Evolutionary conservation across 1,140 invertebrate genomes (phyloP).

Genomic region (Drosophila setifemur): DNA sequence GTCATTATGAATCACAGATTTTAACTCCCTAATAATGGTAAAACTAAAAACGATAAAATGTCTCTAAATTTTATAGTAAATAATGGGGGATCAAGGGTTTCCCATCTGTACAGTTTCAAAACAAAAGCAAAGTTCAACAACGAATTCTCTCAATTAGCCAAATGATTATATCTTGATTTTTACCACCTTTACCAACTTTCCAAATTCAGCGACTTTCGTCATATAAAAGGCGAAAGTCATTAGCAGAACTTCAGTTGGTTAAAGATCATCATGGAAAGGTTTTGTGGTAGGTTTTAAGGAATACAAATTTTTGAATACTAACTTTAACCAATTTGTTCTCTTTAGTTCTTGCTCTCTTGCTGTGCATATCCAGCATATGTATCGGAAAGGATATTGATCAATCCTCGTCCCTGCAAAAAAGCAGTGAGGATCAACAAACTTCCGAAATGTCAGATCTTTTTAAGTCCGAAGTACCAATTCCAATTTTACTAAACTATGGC

Average conservation of each 20-base stretch:
- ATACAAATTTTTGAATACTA: not conserved
- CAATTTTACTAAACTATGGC: not conserved
- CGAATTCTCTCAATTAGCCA: slow-evolving; percentile 1
- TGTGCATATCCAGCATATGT: not conserved
- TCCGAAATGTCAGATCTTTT: not conserved
- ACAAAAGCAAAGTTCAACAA: not conserved
- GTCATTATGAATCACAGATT: too few relatives aligned
- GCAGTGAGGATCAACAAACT: too few relatives aligned
- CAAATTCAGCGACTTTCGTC: not conserved
- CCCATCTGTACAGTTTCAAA: too few relatives aligned
- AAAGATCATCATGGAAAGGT: not conserved
- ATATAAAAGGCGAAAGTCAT: slow-evolving; percentile 1
- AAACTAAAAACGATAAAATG: too few relatives aligned
- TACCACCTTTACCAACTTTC: slow-evolving; percentile 9
- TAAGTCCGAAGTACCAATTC: not conserved
- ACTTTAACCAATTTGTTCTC: not conserved
- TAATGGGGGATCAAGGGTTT: too few relatives aligned
- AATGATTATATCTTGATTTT: not conserved
- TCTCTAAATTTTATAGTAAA: too few relatives aligned
- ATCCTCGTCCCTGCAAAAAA: too few relatives aligned
- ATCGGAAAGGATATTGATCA: not conserved
- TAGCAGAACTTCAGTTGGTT: not conserved
- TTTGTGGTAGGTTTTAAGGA: not conserved
- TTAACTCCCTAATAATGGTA: too few relatives aligned
- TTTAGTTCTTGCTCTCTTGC: not conserved